These are phyloP conservation scores for Anoura caudifer DNA, from an alignment of 2,113 vertebrate genomes.

Conservation along the genomic window DNA sequence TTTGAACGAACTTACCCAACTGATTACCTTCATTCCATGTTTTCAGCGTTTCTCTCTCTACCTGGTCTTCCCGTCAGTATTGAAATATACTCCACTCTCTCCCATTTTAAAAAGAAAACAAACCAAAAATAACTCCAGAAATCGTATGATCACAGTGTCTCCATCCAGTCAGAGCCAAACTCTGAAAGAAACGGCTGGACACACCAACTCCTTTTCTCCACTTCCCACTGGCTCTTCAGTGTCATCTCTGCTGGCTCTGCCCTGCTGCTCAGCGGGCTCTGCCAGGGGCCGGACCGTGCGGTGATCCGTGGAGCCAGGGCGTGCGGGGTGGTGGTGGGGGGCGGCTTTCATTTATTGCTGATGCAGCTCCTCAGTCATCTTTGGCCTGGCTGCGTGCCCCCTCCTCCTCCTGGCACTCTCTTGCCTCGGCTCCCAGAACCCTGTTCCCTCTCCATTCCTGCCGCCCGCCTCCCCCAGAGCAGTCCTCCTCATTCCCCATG, in stretches of 20 bases:
- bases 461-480: not conserved
- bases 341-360: accelerated
- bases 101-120: not conserved
- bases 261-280: accelerated
- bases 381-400: accelerated
- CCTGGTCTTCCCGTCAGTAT: not conserved
- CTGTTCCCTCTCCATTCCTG: not conserved
- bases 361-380: accelerated
- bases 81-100: not conserved
- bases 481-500: not conserved
- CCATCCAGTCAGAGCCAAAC: not conserved
- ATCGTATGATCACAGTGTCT: not conserved
- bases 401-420: accelerated
- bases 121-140: not conserved
- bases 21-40: not conserved
- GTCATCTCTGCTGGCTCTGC: not conserved
- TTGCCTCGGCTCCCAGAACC: not conserved
- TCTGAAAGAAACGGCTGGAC: not conserved
- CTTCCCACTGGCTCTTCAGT: not conserved
- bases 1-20: not conserved
- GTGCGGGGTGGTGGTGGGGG: not conserved
- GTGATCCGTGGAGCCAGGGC: accelerated
- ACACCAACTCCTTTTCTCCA: accelerated
- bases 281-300: accelerated
- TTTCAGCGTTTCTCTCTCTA: not conserved